phyloP scores from a whole-genome alignment of 2,888 invertebrate species.

The Pristionchus entomophagus region DNA sequence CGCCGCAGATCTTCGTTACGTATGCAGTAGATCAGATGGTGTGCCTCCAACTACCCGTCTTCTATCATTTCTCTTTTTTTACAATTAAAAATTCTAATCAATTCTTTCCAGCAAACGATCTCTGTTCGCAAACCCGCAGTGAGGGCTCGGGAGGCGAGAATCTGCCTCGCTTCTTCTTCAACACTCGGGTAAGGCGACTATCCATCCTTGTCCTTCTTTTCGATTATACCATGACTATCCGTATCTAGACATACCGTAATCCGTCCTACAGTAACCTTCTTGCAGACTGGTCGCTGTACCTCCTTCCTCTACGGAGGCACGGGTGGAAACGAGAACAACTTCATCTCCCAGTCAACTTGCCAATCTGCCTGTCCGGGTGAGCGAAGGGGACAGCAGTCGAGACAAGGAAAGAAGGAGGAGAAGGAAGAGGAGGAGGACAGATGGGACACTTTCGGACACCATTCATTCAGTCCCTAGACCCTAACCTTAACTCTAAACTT shows the following conservation, averaged over 20 bases:
- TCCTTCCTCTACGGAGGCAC: constrained; percentile 70
- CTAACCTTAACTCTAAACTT: not conserved
- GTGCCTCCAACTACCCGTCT: too few species aligned
- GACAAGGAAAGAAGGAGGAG: constrained; percentile 5
- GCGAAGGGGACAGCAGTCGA: not conserved
- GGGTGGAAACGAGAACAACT: constrained; percentile 74
- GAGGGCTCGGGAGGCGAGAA: constrained; percentile 68
- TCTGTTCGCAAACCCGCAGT: constrained; percentile 66
- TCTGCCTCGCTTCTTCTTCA: constrained; percentile 71
- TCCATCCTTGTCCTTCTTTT: not conserved
- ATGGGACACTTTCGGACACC: constrained; percentile 31
- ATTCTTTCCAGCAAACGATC: constrained; percentile 58
- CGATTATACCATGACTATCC: not conserved
- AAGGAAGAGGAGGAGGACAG: constrained; percentile 35
- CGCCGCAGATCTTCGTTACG: too few species aligned
- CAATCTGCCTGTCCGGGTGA: constrained; percentile 64
- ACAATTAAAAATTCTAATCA: not conserved
- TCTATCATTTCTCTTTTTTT: not conserved
- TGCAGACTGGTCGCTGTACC: constrained; percentile 55
- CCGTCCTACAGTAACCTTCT: not conserved
- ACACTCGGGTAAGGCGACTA: constrained; percentile 50
- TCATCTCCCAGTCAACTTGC: constrained; percentile 67
- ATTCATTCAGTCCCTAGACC: not conserved
- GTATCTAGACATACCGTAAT: not conserved
- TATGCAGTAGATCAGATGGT: too few species aligned